Evolutionary conservation across 2,888 invertebrate genomes (phyloP), one percentile per base, ranked within the genome.

Genomic region (Andrena flavipes): DNA sequence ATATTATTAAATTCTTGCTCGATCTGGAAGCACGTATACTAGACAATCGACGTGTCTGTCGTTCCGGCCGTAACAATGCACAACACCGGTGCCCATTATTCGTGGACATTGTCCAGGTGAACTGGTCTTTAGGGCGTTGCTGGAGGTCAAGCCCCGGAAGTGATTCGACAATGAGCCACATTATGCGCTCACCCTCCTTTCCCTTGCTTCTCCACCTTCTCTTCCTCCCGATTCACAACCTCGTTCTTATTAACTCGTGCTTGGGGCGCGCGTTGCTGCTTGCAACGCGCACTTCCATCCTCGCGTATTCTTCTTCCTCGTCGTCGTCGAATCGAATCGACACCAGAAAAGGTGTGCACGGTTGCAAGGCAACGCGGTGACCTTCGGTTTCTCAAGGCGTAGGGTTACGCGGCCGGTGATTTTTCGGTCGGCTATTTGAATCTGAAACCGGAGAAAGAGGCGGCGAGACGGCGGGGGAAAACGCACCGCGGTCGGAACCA

Each of bases 361-460:
- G 67, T 4, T 2, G 26, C 51, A 26, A 69, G 78, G 64, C 29
- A 23, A 42, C 68, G 4, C 59, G 64, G 49, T 76, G 82, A 83
- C 82, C 82, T 81, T 81, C 76, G 70, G 54, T 83, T 93, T 93
- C 93, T 93, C 93, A 94, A 93, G 93, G 93, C 91, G 90, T 94
- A 93, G 92, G 91, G 93, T 94, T 94, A 94, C 93, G 87, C 67
- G 64, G 82, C 72, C 81, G 68, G 59, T 76, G 78, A 91, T 90
- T 90, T 90, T 89, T 78, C 86, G 85, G 7, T 81, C 10, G 56
- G 56, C 56, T 13, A 87, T 92, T 90, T 90, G 87, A 92, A 92
- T 92, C 88, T 87, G 84, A 86, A 88, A 88, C 78, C 71, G 73
- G 82, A 77, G 82, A 84, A 75, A 76, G 67, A 56, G 65, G 68